Evolutionary conservation across 2,797 vertebrate genomes (phyloP).

Genomic region (Neopelma chrysocephalum): DNA sequence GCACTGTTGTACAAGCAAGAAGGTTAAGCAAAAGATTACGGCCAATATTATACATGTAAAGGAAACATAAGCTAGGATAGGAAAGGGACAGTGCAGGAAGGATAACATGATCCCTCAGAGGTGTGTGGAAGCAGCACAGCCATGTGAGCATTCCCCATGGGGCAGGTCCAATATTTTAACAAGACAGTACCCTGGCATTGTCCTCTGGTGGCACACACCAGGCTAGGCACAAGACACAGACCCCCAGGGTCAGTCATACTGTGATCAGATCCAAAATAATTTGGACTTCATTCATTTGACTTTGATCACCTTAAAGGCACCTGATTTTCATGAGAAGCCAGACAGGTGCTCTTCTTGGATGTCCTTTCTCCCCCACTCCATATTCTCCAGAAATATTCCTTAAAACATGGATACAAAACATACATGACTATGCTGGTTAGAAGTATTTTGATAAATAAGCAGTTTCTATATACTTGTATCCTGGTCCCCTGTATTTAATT

Average conservation of each 20-base stretch:
- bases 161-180: neutral
- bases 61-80: neutral
- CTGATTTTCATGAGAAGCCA: neutral
- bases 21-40: neutral
- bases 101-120: neutral
- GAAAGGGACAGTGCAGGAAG: neutral
- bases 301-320: neutral
- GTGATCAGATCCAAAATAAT: neutral
- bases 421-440: no score
- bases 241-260: neutral
- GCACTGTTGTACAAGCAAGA: neutral
- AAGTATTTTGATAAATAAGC: neutral
- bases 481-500: neutral
- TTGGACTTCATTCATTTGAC: neutral
- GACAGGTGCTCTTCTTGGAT: neutral
- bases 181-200: neutral
- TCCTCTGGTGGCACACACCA: neutral
- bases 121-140: neutral
- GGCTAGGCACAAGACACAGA: neutral
- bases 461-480: neutral
- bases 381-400: neutral
- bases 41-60: neutral
- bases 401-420: neutral
- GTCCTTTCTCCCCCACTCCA: neutral
- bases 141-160: accelerated